These are phyloP conservation scores for Oceanodroma leucorhoa DNA, from an alignment of 2,797 vertebrate genomes.

Conservation along the genomic window DNA sequence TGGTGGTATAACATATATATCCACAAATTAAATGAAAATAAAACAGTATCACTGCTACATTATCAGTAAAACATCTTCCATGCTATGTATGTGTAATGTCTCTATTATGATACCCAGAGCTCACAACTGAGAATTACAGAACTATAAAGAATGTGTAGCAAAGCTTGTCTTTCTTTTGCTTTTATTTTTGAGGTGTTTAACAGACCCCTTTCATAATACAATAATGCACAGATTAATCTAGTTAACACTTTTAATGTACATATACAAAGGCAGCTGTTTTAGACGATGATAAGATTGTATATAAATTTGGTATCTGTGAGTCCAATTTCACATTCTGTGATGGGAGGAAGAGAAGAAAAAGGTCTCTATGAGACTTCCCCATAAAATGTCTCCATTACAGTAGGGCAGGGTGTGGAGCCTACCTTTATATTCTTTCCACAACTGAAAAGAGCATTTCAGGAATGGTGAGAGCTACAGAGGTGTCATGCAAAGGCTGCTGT, in stretches of 20 bases:
- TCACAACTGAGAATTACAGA: neutral
- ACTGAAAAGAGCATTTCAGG: neutral
- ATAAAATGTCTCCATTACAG: neutral
- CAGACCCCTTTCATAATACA: neutral
- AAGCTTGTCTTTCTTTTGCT: neutral
- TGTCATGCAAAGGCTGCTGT: neutral
- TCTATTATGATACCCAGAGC: neutral
- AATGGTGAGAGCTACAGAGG: neutral
- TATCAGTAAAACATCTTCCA: neutral
- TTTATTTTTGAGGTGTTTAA: neutral
- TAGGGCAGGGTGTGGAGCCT: neutral
- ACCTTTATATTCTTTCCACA: neutral
- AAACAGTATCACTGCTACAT: neutral
- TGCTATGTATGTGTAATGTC: neutral
- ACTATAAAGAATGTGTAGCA: neutral
- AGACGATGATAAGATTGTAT: neutral
- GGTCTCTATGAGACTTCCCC: neutral
- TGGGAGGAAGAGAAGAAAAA: neutral
- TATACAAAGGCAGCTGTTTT: neutral
- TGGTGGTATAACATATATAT: slow-evolving; percentile 57
- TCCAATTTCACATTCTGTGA: neutral
- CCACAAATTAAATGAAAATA: slow-evolving; percentile 44
- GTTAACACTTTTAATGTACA: neutral
- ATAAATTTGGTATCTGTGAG: neutral
- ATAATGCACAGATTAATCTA: neutral